A percentile compares a stretch with the other conserved stretches of the same genome.
These are phyloP conservation scores for Dicerorhinus sumatrensis DNA, from an alignment of 2,113 vertebrate genomes.

Conservation along the genomic window DNA sequence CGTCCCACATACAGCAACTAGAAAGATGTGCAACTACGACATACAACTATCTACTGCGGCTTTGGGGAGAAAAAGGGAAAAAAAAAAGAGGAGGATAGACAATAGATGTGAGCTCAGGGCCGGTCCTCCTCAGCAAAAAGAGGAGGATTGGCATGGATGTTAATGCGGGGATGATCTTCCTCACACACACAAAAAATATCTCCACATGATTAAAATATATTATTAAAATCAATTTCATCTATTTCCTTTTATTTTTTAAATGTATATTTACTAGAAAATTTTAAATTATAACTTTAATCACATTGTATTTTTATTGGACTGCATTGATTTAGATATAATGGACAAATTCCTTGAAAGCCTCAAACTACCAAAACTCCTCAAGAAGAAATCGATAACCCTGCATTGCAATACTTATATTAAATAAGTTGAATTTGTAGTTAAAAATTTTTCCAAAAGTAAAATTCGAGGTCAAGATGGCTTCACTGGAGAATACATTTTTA, in stretches of 20 bases:
- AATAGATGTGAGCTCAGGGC: too few relatives aligned
- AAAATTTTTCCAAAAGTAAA: not conserved
- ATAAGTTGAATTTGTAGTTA: not conserved
- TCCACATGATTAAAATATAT: not conserved
- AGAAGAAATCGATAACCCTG: not conserved
- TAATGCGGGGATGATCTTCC: too few relatives aligned
- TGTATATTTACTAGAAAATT: not conserved
- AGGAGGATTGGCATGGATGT: too few relatives aligned
- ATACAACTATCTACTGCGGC: too few relatives aligned
- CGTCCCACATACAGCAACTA: too few relatives aligned
- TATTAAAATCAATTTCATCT: not conserved
- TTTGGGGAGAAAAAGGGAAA: too few relatives aligned
- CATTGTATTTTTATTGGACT: not conserved
- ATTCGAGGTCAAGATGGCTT: not conserved
- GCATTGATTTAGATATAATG: not conserved
- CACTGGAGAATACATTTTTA: not conserved
- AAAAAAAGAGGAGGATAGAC: too few relatives aligned
- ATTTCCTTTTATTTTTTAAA: not conserved
- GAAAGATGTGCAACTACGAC: too few relatives aligned
- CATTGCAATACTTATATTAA: not conserved
- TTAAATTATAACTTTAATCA: not conserved
- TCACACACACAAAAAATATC: too few relatives aligned
- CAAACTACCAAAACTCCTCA: not conserved
- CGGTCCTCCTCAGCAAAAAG: too few relatives aligned
- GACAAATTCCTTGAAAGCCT: not conserved